A percentile compares a stretch with the other conserved stretches of the same genome.
phyloP scores from a whole-genome alignment of 1,140 invertebrate genomes.

The Drosophila bocqueti region DNA sequence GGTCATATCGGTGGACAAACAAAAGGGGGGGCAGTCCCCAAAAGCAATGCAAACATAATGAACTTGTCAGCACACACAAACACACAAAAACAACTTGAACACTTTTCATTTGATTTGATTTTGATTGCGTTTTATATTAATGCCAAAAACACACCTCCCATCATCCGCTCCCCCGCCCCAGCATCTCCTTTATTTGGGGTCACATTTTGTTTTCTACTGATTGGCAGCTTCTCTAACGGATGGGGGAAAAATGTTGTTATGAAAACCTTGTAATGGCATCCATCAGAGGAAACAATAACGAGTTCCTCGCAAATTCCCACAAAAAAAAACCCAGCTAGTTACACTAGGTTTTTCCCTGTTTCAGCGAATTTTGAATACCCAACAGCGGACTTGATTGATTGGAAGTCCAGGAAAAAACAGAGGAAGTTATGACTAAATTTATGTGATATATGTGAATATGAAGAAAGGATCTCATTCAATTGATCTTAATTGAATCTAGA shows the following conservation, averaged over 20 bases:
- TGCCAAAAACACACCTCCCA: slow-evolving; percentile 50
- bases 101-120: slow-evolving; percentile 83
- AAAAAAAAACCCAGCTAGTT: slow-evolving; percentile 15
- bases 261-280: slow-evolving; percentile 59
- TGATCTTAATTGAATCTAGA: neutral
- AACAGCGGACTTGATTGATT: slow-evolving; percentile 30
- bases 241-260: slow-evolving; percentile 19
- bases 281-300: slow-evolving; percentile 44
- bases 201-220: slow-evolving; percentile 35
- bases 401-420: neutral
- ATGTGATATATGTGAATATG: slow-evolving; percentile 1
- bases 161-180: too few species aligned
- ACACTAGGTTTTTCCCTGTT: slow-evolving; percentile 3
- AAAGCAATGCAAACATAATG: slow-evolving; percentile 81
- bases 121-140: slow-evolving; percentile 80
- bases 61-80: slow-evolving; percentile 61
- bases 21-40: slow-evolving; percentile 22
- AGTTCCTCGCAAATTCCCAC: neutral
- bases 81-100: slow-evolving; percentile 54
- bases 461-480: slow-evolving; percentile 9
- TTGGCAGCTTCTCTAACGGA: slow-evolving; percentile 27
- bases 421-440: slow-evolving; percentile 1
- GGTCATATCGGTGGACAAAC: slow-evolving; percentile 69
- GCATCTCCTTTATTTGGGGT: slow-evolving; percentile 6
- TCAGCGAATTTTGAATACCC: slow-evolving; percentile 29